Evolutionary conservation across 2,888 invertebrate genomes (phyloP).

Genomic region (Mesorhabditis spiculigera): DNA sequence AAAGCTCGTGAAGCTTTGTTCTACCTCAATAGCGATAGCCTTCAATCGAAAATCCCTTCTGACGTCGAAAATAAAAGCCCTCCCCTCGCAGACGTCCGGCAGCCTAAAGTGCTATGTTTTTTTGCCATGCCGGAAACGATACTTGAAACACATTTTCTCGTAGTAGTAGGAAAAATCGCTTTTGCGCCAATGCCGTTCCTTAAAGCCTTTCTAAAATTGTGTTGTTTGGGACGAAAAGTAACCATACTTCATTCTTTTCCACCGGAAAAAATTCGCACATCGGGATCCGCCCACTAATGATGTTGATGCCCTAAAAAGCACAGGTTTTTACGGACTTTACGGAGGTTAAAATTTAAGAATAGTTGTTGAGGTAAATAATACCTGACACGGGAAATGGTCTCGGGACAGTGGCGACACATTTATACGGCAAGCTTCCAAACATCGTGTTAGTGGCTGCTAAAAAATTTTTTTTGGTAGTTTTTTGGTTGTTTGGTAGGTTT

Average conservation of each 20-base stretch:
- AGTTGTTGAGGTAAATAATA: no score
- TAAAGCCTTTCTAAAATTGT: background rate
- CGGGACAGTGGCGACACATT: constrained; percentile 1
- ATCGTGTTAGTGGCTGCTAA: background rate
- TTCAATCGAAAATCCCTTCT: constrained; percentile 24
- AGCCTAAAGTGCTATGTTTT: constrained; percentile 7
- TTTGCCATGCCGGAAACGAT: background rate
- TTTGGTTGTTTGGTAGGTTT: no score
- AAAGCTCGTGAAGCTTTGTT: no score
- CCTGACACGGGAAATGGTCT: constrained; percentile 2
- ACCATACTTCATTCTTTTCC: background rate
- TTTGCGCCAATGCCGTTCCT: background rate
- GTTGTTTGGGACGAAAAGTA: constrained; percentile 6
- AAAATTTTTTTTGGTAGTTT: background rate
- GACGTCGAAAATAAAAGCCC: constrained; percentile 28
- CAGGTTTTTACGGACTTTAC: no score
- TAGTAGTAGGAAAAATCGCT: constrained; percentile 17
- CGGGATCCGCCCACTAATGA: constrained; percentile 30
- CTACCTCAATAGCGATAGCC: background rate
- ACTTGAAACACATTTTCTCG: constrained; percentile 30
- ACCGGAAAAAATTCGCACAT: constrained; percentile 37
- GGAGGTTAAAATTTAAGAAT: no score
- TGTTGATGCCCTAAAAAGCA: constrained; percentile 37
- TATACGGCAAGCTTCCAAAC: background rate
- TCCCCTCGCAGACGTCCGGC: constrained; percentile 24